Conservation (phyloP, 2,888 invertebrate species). For the Scaeva pyrastri region DNA sequence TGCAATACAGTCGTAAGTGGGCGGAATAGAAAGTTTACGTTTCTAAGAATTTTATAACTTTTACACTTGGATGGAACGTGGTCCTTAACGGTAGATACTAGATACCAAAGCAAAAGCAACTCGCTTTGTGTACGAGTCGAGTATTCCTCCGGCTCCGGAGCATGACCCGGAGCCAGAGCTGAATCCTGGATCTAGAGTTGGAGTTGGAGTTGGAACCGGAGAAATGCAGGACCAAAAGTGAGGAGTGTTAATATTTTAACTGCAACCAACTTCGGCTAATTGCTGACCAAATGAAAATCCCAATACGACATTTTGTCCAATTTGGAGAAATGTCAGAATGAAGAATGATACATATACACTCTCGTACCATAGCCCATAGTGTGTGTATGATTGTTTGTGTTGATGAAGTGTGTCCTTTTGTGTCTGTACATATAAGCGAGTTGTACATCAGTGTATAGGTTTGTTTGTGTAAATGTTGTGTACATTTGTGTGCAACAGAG, state of each 20-base stretch:
- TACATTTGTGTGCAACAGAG: slow-evolving; percentile 56
- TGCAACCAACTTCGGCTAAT: slow-evolving; percentile 72
- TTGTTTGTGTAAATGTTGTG: not conserved
- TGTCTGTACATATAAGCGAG: not conserved
- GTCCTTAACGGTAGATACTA: slow-evolving; percentile 23
- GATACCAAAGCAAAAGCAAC: not conserved
- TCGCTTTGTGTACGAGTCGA: not conserved
- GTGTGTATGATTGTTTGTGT: slow-evolving; percentile 34
- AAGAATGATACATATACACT: slow-evolving; percentile 30
- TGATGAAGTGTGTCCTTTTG: slow-evolving; percentile 66
- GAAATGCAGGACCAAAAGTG: slow-evolving; percentile 22
- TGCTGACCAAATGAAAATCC: slow-evolving; percentile 76
- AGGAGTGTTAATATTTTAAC: slow-evolving; percentile 74
- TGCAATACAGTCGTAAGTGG: slow-evolving; percentile 42
- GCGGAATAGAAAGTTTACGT: slow-evolving; percentile 64
- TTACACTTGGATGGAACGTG: slow-evolving; percentile 62
- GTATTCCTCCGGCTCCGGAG: no score
- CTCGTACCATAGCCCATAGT: not conserved
- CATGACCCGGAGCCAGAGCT: no score
- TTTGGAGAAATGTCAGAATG: slow-evolving; percentile 73
- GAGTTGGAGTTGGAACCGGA: no score
- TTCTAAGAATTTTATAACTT: slow-evolving; percentile 75
- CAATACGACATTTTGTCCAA: slow-evolving; percentile 76
- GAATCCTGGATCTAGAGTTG: no score
- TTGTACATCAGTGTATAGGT: not conserved